phyloP scores from a whole-genome alignment of 2,888 invertebrate genomes.

The Boloria euphrosyne region DNA sequence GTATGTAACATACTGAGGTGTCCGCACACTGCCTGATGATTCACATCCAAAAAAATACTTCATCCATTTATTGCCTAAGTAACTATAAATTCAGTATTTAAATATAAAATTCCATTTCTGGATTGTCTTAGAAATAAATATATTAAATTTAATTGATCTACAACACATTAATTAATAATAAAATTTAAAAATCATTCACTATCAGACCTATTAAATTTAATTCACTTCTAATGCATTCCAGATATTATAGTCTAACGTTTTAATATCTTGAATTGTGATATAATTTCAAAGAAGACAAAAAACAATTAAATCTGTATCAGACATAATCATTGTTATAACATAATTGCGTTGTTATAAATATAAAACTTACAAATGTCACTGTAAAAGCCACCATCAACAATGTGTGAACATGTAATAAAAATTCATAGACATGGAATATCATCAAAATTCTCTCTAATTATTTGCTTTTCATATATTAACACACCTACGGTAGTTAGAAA shows the following conservation, averaged over 20 bases:
- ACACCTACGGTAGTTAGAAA: constrained; percentile 79
- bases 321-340: constrained; percentile 57
- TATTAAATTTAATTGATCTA: constrained; percentile 19
- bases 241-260: constrained; percentile 9
- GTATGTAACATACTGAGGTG: constrained; percentile 27
- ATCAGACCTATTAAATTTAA: constrained; percentile 20
- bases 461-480: constrained; percentile 69
- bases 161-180: constrained; percentile 6
- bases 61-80: constrained; percentile 18
- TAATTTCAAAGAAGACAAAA: constrained; percentile 18
- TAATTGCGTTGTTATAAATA: constrained; percentile 73
- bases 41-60: constrained; percentile 13
- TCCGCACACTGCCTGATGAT: constrained; percentile 21
- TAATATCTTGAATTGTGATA: constrained; percentile 4
- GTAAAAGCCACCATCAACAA: constrained; percentile 36
- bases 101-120: constrained; percentile 5
- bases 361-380: constrained; percentile 68
- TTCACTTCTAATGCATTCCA: constrained; percentile 7
- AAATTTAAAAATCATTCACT: constrained; percentile 7
- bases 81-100: constrained; percentile 19
- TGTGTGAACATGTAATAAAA: constrained; percentile 25
- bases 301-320: constrained; percentile 75
- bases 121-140: constrained; percentile 22
- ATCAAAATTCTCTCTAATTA: constrained; percentile 57
- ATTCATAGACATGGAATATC: constrained; percentile 38